A percentile compares a stretch with the other conserved stretches of the same genome.
Evolutionary conservation across 2,113 vertebrate species (phyloP).

Genomic region (Xiphorhynchus elegans): DNA sequence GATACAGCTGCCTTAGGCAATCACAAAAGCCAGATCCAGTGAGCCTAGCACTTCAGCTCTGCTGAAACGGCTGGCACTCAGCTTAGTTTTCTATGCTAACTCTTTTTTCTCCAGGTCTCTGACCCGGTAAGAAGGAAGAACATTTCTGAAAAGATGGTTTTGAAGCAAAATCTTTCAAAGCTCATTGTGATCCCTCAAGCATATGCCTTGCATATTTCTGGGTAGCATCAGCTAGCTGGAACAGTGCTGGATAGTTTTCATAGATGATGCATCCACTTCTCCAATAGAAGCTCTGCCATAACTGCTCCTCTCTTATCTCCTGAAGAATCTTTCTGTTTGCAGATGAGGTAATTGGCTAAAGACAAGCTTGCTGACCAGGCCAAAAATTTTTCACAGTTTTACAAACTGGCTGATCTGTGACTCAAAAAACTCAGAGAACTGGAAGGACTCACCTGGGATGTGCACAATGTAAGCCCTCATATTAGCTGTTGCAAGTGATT

Average conservation of each 20-base stretch:
- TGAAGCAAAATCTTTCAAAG: background rate
- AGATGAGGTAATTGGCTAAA: slow-evolving; percentile 30
- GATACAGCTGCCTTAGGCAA: background rate
- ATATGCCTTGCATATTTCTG: background rate
- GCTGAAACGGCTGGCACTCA: background rate
- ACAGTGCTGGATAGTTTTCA: background rate
- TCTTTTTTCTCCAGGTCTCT: background rate
- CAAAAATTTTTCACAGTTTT: background rate
- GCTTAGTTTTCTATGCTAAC: background rate
- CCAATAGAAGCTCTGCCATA: background rate
- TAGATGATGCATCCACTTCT: background rate
- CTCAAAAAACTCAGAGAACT: background rate
- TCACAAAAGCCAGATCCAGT: background rate
- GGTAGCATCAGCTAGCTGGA: slow-evolving; percentile 12
- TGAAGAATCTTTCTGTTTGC: background rate
- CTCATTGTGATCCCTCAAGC: background rate
- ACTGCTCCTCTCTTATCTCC: slow-evolving; percentile 12
- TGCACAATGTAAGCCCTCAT: background rate
- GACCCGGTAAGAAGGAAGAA: background rate
- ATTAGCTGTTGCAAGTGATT: background rate
- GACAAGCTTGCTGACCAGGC: background rate
- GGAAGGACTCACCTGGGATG: background rate
- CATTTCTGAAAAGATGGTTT: background rate
- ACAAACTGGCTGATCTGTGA: background rate
- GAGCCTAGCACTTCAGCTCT: background rate